Percentiles rank a stretch among this genome's conserved stretches.
Conservation (phyloP, 2,113 vertebrate species). For the Recurvirostra avosetta region DNA sequence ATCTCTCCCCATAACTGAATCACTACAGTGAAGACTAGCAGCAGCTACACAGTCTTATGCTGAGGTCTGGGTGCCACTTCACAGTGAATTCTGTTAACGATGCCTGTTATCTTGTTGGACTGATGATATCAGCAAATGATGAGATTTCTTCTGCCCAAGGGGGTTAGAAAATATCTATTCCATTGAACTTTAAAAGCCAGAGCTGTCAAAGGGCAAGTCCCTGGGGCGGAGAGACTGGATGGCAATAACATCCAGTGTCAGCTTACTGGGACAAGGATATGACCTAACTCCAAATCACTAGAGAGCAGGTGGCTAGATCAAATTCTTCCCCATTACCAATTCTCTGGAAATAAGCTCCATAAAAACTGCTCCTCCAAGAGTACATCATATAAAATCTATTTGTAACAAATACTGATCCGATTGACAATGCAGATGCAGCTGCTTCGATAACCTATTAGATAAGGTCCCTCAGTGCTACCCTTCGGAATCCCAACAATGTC, state of each 20-base stretch:
- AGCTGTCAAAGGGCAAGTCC: constrained; percentile 37
- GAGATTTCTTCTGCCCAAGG: constrained; percentile 28
- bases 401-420: neutral
- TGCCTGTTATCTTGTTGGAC: constrained; percentile 9
- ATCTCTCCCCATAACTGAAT: neutral
- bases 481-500: neutral
- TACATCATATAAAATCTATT: neutral
- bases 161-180: constrained; percentile 38
- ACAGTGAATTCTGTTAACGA: neutral
- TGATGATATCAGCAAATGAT: constrained; percentile 51
- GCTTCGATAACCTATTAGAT: neutral
- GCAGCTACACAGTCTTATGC: neutral
- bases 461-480: neutral
- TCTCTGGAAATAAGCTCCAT: constrained; percentile 1
- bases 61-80: neutral
- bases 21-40: neutral
- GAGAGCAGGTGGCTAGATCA: constrained; percentile 26
- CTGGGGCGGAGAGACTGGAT: constrained; percentile 18
- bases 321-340: constrained; percentile 22
- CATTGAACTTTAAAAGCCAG: constrained; percentile 52
- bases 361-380: neutral
- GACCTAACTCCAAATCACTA: constrained; percentile 22
- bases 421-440: neutral
- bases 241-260: constrained; percentile 46
- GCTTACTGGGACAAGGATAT: constrained; percentile 30